Conservation (phyloP, 2,888 invertebrate genomes). For the Thereva nobilitata region DNA sequence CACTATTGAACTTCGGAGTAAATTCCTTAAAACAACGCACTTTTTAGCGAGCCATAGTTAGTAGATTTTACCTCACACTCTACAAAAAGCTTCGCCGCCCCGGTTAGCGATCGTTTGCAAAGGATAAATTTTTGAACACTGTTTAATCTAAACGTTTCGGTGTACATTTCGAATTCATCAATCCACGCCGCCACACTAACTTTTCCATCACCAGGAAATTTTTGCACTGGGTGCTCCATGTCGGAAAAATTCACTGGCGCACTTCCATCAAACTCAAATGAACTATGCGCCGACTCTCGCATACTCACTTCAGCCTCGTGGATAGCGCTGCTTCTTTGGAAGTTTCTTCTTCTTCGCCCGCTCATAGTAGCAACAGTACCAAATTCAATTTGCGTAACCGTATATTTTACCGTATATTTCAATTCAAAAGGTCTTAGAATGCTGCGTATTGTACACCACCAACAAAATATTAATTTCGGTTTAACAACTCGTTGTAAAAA, state of each 20-base stretch:
- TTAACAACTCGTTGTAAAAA: no score
- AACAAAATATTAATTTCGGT: no score
- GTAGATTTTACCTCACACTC: slow-evolving; percentile 35
- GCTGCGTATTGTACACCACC: no score
- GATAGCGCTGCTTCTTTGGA: no score
- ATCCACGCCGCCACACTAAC: slow-evolving; percentile 25
- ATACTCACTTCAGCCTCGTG: no score
- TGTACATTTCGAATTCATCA: slow-evolving; percentile 31
- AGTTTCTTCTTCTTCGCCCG: no score
- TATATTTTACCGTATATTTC: no score
- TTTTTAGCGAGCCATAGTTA: slow-evolving; percentile 21
- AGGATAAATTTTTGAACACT: slow-evolving; percentile 28
- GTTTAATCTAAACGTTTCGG: slow-evolving; percentile 32
- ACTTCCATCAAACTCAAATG: no score
- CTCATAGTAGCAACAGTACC: no score
- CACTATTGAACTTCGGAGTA: slow-evolving; percentile 7
- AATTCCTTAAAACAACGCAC: slow-evolving; percentile 28
- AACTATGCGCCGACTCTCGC: no score
- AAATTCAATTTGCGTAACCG: no score
- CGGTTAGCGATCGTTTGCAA: slow-evolving; percentile 26
- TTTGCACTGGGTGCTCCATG: slow-evolving; percentile 23
- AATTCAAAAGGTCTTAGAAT: no score
- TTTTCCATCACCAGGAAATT: slow-evolving; percentile 19
- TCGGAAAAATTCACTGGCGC: slow-evolving; percentile 33
- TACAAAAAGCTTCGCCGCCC: slow-evolving; percentile 27